phyloP scores from a whole-genome alignment of 2,113 vertebrate species.

The Platycercus adscitus region DNA sequence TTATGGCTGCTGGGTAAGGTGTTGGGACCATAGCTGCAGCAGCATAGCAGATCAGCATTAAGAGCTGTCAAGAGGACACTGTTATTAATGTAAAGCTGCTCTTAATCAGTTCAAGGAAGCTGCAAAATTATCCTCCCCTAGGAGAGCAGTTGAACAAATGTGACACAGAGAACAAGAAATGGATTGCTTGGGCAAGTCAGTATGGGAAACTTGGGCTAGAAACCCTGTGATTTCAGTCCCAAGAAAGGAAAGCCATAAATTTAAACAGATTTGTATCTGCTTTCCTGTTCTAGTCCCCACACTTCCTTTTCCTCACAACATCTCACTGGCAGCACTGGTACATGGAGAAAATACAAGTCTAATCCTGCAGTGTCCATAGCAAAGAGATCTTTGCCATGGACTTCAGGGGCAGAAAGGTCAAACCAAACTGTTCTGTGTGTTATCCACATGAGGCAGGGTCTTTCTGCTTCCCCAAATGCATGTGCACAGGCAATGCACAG shows the following conservation, averaged over 20 bases:
- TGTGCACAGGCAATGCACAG: not conserved
- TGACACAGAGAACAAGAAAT: not conserved
- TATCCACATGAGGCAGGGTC: not conserved
- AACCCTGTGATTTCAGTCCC: not conserved
- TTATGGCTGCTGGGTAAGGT: not conserved
- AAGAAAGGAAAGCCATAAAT: not conserved
- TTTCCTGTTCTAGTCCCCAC: not conserved
- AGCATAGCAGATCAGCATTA: not conserved
- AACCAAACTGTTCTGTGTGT: rapidly evolving
- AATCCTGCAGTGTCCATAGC: rapidly evolving
- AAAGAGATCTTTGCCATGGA: not conserved
- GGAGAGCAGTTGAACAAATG: not conserved
- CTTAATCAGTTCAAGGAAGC: not conserved
- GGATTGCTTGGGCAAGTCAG: not conserved
- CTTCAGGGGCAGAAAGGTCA: not conserved
- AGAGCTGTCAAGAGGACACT: not conserved
- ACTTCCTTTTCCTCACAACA: not conserved
- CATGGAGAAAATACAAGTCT: not conserved
- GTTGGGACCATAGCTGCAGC: rapidly evolving
- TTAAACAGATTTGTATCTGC: not conserved
- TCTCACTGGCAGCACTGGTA: not conserved
- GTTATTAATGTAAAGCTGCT: conserved; percentile 3
- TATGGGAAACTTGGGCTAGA: not conserved
- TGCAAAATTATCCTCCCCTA: not conserved
- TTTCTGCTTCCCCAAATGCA: not conserved